Conservation (phyloP, 1,140 invertebrate species). For the Homarus americanus region DNA sequence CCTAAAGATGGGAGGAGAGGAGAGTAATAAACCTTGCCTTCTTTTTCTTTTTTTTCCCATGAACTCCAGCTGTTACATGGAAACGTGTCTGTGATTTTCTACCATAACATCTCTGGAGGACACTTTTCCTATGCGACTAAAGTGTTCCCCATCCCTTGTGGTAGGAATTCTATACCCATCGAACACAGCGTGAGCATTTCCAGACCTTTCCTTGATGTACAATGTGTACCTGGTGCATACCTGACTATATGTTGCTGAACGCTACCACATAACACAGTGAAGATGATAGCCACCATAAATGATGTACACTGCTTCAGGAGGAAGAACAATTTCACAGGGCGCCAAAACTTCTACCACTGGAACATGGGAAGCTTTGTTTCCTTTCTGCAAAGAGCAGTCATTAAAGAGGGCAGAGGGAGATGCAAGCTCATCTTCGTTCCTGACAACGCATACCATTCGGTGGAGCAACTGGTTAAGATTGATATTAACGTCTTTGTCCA, state of each 20-base stretch:
- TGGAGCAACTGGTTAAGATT: constrained; percentile 49
- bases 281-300: too few species aligned
- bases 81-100: too few species aligned
- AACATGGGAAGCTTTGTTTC: constrained; percentile 9
- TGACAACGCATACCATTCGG: constrained; percentile 35
- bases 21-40: constrained; percentile 32
- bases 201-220: constrained; percentile 25
- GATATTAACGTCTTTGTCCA: constrained; percentile 33
- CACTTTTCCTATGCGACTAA: background rate
- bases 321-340: constrained; percentile 34
- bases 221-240: constrained; percentile 47
- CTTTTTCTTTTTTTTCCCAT: constrained; percentile 19
- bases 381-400: constrained; percentile 30
- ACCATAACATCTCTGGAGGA: too few species aligned
- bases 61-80: constrained; percentile 48
- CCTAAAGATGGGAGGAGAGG: too few species aligned
- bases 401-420: constrained; percentile 27
- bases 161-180: constrained; percentile 24
- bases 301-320: constrained; percentile 13
- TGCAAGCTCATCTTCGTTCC: constrained; percentile 29
- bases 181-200: constrained; percentile 21
- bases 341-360: constrained; percentile 21
- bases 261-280: constrained; percentile 30
- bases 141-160: constrained; percentile 11
- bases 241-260: constrained; percentile 40